These are phyloP conservation scores for Cyprinella venusta DNA, from an alignment of 2,797 vertebrate species.

Conservation along the genomic window DNA sequence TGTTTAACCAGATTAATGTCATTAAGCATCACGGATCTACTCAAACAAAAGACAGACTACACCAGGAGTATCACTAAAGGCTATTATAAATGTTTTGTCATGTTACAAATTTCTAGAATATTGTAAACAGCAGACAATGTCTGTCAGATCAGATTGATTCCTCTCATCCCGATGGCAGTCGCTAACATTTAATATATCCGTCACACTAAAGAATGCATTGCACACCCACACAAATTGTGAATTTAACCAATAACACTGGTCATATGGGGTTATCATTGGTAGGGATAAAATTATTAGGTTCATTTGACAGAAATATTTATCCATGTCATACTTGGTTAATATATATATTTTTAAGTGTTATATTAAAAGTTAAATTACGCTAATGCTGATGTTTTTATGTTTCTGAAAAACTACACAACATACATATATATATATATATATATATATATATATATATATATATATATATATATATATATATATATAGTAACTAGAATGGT, in stretches of 20 bases:
- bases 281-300: not conserved
- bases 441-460: no score
- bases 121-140: not conserved
- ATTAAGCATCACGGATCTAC: not conserved
- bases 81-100: not conserved
- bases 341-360: no score
- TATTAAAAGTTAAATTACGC: no score
- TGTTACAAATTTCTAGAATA: not conserved
- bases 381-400: no score
- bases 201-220: not conserved
- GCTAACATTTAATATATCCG: not conserved
- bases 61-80: not conserved
- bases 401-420: no score
- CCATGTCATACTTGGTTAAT: not conserved
- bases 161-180: not conserved
- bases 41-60: not conserved
- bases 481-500: no score
- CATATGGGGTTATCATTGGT: not conserved
- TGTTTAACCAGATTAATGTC: not conserved
- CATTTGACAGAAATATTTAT: no score
- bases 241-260: not conserved
- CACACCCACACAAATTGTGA: not conserved
- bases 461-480: no score
- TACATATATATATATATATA: no score
- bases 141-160: conserved; percentile 3